Evolutionary conservation across 92 coral and sea anemone species (phyloP), one percentile per base, ranked within the genome.

Genomic region (Pocillopora meandrina): DNA sequence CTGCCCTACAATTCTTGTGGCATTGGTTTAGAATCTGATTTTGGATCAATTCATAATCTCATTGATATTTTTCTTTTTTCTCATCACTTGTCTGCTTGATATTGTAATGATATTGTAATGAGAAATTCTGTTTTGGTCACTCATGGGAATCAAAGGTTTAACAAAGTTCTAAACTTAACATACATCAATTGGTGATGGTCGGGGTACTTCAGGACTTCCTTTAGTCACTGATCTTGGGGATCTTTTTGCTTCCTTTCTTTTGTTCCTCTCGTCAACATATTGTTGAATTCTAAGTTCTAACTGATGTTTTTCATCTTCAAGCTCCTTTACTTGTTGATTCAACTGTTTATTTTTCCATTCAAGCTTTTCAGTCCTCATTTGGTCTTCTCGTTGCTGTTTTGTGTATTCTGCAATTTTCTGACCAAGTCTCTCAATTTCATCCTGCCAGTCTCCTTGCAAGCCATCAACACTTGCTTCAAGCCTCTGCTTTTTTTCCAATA

Each of bases 291-390:
- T 92, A 23, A 65, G 71, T 52, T 91, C 90, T 69, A 96, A 87
- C 36, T 96, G 93, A 35, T 87, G 87, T 57, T 91, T 93, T 31
- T 90, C 88, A 71, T 88, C 85, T 65, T 87, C 91, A 42, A 94
- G 84, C 57, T 90, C 93, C 76, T 75, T 85, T 73, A 86, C 90
- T 21, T 91, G 93, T 69, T 87, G 97, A 12, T 62, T 76, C 33
- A 97, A 86, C 71, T 97, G 97, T 78, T 95, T 97, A 80, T 91
- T 97, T 71, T 91, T 95, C 89, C 84, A 87, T 84, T 94, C 98
- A 63, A 92, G 86, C 61, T 90, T 97, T 34, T 88, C 89, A 67
- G 82, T 77, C 80, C 86, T 87, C 34, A 82, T 91, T 74, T 89
- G 90, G 68, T 94, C 95, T 65, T 92, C 93, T 66, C 84, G 85